phyloP scores from a whole-genome alignment of 2,113 vertebrate genomes.

The Nyctibius bracteatus region DNA sequence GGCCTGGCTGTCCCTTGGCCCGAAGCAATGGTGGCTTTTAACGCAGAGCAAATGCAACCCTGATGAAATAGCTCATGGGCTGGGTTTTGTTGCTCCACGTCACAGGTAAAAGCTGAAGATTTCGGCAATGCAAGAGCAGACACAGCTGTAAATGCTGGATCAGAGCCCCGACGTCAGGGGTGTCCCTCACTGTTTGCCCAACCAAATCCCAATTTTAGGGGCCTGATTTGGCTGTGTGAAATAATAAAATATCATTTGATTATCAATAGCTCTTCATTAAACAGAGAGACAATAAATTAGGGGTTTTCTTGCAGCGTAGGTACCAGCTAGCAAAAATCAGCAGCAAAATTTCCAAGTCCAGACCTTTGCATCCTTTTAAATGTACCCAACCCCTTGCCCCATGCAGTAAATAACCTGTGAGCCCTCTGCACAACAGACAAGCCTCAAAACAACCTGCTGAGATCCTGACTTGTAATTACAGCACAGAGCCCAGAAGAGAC shows the following conservation, averaged over 20 bases:
- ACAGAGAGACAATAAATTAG: background rate
- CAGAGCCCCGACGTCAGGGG: rapidly evolving
- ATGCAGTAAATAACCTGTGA: rapidly evolving
- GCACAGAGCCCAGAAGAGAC: background rate
- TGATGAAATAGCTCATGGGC: too few relatives aligned
- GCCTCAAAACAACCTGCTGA: background rate
- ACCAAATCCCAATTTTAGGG: background rate
- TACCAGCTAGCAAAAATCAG: background rate
- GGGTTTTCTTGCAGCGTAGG: background rate
- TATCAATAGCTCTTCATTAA: background rate
- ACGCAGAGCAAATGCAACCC: background rate
- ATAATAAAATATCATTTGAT: background rate
- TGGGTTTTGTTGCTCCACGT: background rate
- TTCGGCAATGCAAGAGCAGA: background rate
- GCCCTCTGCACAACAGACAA: background rate
- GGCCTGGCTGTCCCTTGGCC: too few relatives aligned
- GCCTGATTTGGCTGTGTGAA: background rate
- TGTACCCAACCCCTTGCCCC: background rate
- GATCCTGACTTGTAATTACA: background rate
- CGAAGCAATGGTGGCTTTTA: background rate
- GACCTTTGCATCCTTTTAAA: background rate
- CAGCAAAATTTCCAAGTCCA: background rate
- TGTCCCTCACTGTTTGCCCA: rapidly evolving
- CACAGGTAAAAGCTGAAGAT: rapidly evolving
- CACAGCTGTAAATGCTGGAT: background rate